A percentile compares a stretch with the other conserved stretches of the same genome.
phyloP scores from a whole-genome alignment of 2,888 invertebrate species.

The Tetrapedia diversipes region DNA sequence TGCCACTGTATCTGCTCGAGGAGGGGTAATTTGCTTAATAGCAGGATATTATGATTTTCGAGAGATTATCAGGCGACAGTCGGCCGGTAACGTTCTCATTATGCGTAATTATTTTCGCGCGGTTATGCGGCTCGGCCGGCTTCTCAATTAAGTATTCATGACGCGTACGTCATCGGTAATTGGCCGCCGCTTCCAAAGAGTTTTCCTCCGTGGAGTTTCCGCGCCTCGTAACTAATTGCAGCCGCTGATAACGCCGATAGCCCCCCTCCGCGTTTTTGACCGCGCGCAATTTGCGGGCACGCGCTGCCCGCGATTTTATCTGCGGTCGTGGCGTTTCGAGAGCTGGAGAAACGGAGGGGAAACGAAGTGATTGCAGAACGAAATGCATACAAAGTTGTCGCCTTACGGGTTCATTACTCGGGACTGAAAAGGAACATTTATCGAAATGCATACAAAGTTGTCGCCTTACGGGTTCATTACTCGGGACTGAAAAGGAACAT shows the following conservation, averaged over 20 bases:
- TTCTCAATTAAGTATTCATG: slow-evolving; percentile 54
- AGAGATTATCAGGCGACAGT: slow-evolving; percentile 50
- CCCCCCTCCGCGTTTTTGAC: slow-evolving; percentile 35
- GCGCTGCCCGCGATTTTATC: slow-evolving; percentile 60
- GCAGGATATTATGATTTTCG: slow-evolving; percentile 48
- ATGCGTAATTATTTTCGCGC: slow-evolving; percentile 49
- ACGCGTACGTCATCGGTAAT: slow-evolving; percentile 57
- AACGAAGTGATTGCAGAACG: neutral
- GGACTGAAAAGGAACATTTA: no score
- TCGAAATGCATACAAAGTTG: no score
- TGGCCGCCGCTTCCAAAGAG: slow-evolving; percentile 45
- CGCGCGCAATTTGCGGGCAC: slow-evolving; percentile 40
- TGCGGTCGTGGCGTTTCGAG: slow-evolving; percentile 27
- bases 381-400: no score
- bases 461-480: no score
- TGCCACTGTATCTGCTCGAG: neutral
- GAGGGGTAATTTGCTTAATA: slow-evolving; percentile 44
- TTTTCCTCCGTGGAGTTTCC: slow-evolving; percentile 41
- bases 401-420: no score
- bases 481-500: no score
- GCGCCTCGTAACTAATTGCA: slow-evolving; percentile 47
- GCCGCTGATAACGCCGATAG: slow-evolving; percentile 46
- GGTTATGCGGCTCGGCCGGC: slow-evolving; percentile 16
- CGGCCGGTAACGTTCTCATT: slow-evolving; percentile 39
- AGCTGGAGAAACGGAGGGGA: neutral